Evolutionary conservation across 2,797 vertebrate species (phyloP), one percentile per base, ranked within the genome.

Genomic region (Crocodylus rhombifer): DNA sequence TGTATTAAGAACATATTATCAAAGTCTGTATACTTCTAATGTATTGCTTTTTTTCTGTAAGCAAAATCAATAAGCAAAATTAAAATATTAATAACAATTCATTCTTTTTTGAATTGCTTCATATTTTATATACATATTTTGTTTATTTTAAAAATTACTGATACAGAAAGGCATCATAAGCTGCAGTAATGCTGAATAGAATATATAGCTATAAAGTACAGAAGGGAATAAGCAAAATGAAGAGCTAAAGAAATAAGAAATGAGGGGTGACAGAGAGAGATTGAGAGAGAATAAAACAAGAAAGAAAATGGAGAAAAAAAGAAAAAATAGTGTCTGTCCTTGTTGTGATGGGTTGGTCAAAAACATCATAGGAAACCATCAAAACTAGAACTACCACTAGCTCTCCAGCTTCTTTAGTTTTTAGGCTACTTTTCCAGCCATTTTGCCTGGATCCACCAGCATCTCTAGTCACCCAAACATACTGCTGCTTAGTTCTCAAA

Each of bases 41-140:
- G 64, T 88, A 97, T 88, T 94, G 92, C 95, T 96, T 97, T 97
- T 93, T 97, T 97, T 96, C 90, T 97, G 92, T 96, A 91, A 84
- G 69, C 58, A 96, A 97, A 97, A 97, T 94, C 97, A 94, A 94
- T 89, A 94, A 95, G 73, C 82, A 96, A 97, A 96, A 95, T 97
- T 94, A 96, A 96, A 96, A 91, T 78, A 74, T 90, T 93, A 94
- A 93, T 78, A 92, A 73, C 82, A 86, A 62, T 85, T 94, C 7
- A 92, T 97, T 97, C 60, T 90, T 93, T 95, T 96, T 90, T 94
- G 3, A 95, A 93, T 95, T 95, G 91, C 58, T 92, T 96, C 2
- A 0, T 33, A 26, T 51, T 94, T 83, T 96, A 79, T 91, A 23
- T 4, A 3, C 75, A 71, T 75, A 67, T 65, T 85, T 80, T 92